Evolutionary conservation across 92 coral and sea anemone species (phyloP), one percentile per base, ranked within the genome.

Genomic region (Porites rus): DNA sequence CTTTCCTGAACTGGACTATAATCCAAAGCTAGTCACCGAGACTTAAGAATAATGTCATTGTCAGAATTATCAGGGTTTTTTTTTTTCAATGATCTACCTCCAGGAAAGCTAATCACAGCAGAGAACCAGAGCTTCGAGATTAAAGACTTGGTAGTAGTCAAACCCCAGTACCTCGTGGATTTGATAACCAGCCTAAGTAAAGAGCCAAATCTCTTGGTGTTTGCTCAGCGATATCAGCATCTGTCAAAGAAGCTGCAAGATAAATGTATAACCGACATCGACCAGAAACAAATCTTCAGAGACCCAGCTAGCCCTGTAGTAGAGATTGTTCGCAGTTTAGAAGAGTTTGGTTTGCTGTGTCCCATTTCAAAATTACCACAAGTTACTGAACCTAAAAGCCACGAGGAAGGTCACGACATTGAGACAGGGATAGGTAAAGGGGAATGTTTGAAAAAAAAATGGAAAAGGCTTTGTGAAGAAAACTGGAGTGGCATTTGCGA

Each of bases 111-210:
- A 61, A 22, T 77, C 10, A 89, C 82, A 59, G 85, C 91, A 6
- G 54, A 84, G 62, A 74, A 61, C 0, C 82, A 80, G 0, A 52
- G 67, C 54, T 65, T 86, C 12, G 20, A 51, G 20, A 18, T 87
- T 0, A 59, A 74, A 7, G 94, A 90, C 52, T 51, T 78, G 16
- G 96, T 90, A 10, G 94, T 93, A 18, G 65, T 93, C 58, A 81
- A 88, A 11, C 96, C 96, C 16, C 96, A 93, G 72, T 84, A 79
- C 65, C 90, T 93, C 19, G 94, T 93, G 53, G 86, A 93, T 70
- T 89, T 93, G 25, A 93, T 93, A 94, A 93, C 96, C 25, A 19
- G 92, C 28, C 71, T 93, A 58, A 90, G 91, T 65, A 94, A 93
- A 12, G 88, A 87, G n/a, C 78, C 79, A 51, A 53, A 58, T 1